A percentile compares a stretch with the other conserved stretches of the same genome.
Evolutionary conservation across 2,888 invertebrate genomes (phyloP).

Genomic region (Cylindroiulus punctatus): DNA sequence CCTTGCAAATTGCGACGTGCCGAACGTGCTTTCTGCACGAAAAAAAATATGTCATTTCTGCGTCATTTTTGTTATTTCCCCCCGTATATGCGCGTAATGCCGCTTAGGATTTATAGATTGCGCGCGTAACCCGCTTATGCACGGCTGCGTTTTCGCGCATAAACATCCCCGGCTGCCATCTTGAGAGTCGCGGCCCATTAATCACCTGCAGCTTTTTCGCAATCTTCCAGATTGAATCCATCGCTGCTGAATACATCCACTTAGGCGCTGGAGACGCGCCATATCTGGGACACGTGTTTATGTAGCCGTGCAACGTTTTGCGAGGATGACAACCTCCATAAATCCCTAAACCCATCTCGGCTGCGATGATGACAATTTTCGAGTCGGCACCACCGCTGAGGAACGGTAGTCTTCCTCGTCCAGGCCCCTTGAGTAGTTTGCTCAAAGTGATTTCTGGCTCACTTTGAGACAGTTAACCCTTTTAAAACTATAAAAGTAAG

Average conservation of each 20-base stretch:
- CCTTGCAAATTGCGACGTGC: constrained; percentile 15
- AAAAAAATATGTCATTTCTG: neutral
- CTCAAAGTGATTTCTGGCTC: too few species aligned
- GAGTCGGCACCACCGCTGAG: neutral
- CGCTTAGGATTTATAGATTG: constrained; percentile 38
- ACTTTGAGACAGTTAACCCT: too few species aligned
- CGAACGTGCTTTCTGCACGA: neutral
- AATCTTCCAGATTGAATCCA: constrained; percentile 42
- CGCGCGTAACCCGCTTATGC: constrained; percentile 13
- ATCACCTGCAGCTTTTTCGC: constrained; percentile 34
- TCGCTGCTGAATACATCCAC: constrained; percentile 34
- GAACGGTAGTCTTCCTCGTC: neutral
- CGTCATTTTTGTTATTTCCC: neutral
- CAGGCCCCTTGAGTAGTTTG: too few species aligned
- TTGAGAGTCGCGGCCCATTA: constrained; percentile 25
- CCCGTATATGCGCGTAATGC: neutral
- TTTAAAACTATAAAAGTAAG: too few species aligned
- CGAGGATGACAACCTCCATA: constrained; percentile 16
- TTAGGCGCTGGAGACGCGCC: neutral
- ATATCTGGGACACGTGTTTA: constrained; percentile 34
- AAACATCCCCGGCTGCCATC: constrained; percentile 42
- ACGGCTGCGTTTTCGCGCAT: constrained; percentile 28
- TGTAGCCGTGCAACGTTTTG: constrained; percentile 16
- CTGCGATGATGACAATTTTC: neutral
- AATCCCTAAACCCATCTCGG: neutral